phyloP scores from a whole-genome alignment of 1,140 invertebrate species.

The Goniozus legneri region DNA sequence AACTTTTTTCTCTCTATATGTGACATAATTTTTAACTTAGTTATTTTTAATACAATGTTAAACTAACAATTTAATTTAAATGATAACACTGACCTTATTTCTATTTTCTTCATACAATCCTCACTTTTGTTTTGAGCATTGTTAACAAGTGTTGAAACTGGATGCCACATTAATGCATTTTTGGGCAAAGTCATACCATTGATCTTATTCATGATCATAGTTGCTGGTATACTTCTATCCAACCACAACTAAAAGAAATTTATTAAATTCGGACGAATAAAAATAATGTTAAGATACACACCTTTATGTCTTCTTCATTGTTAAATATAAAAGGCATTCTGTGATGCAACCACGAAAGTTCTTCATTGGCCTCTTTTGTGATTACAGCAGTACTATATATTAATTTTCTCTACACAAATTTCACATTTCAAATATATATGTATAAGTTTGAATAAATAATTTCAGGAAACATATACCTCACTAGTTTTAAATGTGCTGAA shows the following conservation, averaged over 20 bases:
- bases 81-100: too few relatives aligned
- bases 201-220: conserved; percentile 20
- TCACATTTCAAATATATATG: background rate
- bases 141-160: conserved; percentile 69
- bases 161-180: conserved; percentile 61
- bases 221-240: conserved; percentile 57
- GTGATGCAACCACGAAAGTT: conserved; percentile 72
- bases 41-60: too few relatives aligned
- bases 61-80: too few relatives aligned
- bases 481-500: conserved; percentile 68
- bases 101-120: conserved; percentile 70
- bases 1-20: conserved; percentile 25
- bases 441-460: conserved; percentile 6
- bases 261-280: background rate
- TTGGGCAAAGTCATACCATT: conserved; percentile 32
- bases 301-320: conserved; percentile 65
- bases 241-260: conserved; percentile 63
- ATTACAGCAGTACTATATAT: conserved; percentile 76
- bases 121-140: conserved; percentile 67
- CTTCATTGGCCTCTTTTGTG: conserved; percentile 70
- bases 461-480: conserved; percentile 26
- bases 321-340: conserved; percentile 76
- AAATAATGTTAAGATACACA: conserved; percentile 39
- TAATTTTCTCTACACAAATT: conserved; percentile 51
- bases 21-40: conserved; percentile 32